phyloP scores from a whole-genome alignment of 1,140 invertebrate genomes.

The Drosophila saltans region DNA sequence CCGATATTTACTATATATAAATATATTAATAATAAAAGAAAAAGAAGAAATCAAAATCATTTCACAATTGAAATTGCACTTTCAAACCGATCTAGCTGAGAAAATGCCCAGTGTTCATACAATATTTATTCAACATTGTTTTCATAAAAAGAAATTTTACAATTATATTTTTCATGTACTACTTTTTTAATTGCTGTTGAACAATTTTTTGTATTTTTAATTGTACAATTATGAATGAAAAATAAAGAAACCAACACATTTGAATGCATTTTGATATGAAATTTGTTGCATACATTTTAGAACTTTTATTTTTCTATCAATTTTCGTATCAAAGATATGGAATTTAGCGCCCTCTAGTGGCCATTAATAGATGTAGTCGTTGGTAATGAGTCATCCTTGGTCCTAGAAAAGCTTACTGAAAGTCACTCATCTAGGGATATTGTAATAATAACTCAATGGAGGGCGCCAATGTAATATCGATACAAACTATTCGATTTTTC shows the following conservation, averaged over 20 bases:
- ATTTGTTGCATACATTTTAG: background rate
- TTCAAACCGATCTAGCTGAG: conserved; percentile 35
- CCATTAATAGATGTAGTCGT: background rate
- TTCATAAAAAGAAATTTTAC: conserved; percentile 36
- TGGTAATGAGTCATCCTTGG: background rate
- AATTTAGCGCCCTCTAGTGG: background rate
- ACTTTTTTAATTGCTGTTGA: conserved; percentile 66
- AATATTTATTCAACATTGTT: conserved; percentile 78
- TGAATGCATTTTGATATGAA: conserved; percentile 31
- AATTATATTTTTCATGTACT: conserved; percentile 64
- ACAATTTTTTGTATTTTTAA: conserved; percentile 53
- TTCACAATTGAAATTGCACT: background rate
- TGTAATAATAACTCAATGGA: background rate
- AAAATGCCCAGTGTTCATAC: conserved; percentile 60
- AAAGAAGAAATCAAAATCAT: background rate
- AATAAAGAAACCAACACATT: conserved; percentile 78
- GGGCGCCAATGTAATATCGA: conserved; percentile 4
- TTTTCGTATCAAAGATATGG: too few relatives aligned
- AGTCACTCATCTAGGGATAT: background rate
- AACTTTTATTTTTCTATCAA: background rate
- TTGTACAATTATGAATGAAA: conserved; percentile 70
- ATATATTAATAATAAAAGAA: conserved; percentile 3
- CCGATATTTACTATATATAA: conserved; percentile 8
- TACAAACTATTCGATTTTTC: background rate
- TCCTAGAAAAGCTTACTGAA: background rate